phyloP scores from a whole-genome alignment of 2,797 vertebrate genomes.

The Esox masquinongy region DNA sequence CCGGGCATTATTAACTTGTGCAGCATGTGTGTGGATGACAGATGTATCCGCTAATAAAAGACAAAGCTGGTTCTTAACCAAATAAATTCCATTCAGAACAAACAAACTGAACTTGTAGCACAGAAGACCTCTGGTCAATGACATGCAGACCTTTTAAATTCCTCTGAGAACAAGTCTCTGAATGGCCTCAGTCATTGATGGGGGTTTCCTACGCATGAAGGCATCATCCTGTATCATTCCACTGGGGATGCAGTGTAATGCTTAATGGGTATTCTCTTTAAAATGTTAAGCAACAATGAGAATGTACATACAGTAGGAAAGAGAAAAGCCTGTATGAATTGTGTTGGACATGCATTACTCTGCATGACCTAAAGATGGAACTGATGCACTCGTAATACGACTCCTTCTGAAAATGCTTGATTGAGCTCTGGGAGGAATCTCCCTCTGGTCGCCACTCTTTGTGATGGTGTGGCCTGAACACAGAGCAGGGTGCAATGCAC shows the following conservation, averaged over 20 bases:
- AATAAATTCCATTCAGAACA: slow-evolving; percentile 56
- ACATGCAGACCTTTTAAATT: slow-evolving; percentile 76
- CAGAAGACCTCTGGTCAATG: slow-evolving; percentile 73
- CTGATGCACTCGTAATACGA: slow-evolving; percentile 72
- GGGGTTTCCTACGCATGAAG: slow-evolving; percentile 47
- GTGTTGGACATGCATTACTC: slow-evolving; percentile 61
- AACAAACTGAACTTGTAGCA: slow-evolving; percentile 54
- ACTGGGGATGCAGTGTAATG: neutral
- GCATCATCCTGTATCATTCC: slow-evolving; percentile 39
- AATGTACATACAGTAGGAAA: neutral
- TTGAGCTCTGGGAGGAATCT: neutral
- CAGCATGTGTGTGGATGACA: slow-evolving; percentile 21
- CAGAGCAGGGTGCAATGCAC: neutral
- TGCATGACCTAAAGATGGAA: slow-evolving; percentile 73
- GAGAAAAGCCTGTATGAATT: slow-evolving; percentile 5
- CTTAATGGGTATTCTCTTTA: slow-evolving; percentile 4
- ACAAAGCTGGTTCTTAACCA: slow-evolving; percentile 32
- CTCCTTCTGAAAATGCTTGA: neutral
- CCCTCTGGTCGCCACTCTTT: neutral
- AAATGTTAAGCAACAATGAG: slow-evolving; percentile 17
- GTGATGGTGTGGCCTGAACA: slow-evolving; percentile 15
- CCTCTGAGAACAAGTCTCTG: slow-evolving; percentile 64
- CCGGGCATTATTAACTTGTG: slow-evolving; percentile 48
- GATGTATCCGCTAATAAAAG: slow-evolving; percentile 20
- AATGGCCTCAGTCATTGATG: slow-evolving; percentile 61